Evolutionary conservation across 2,888 invertebrate genomes (phyloP), one percentile per base, ranked within the genome.

Genomic region (Hypolimnas misippus): DNA sequence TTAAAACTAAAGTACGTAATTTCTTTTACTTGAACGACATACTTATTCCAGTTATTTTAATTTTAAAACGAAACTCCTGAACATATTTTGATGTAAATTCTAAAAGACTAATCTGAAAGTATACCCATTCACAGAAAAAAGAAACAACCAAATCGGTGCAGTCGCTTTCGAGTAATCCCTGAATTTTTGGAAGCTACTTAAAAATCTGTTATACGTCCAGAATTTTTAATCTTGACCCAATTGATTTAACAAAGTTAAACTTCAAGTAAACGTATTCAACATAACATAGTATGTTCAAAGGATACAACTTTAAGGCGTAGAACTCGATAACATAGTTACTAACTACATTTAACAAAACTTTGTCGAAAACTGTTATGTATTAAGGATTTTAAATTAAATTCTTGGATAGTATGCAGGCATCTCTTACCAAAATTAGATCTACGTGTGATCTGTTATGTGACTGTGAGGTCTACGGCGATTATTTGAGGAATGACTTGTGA

Each of bases 401-500:
- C 35, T 50, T 33, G 17, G 17, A 53, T 5, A 14, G 17, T 51
- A 40, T 52, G 42, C 40, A 21, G 19, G 31, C 38, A 31, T 51
- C 38, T 49, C 35, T 60, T 40, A 54, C 46, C 38, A 56, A 65
- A 65, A 55, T 60, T 63, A 57, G 63, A 67, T 67, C 53, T 56
- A 72, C 62, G 66, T 62, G 63, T 50, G 63, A 69, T 66, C 63
- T 65, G 63, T 50, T 64, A 64, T 63, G 62, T 59, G 61, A 66
- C 66, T 51, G 61, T 50, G 63, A 63, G 63, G 61, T 66, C 64
- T 52, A 60, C 50, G 49, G 59, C 67, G 70, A 72, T 72, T 73
- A 73, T 71, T 69, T 67, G 59, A 67, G 64, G 66, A 70, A 69
- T 71, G 67, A 70, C 67, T 69, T 71, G 59, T 67, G 67, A 70